Base-by-base conservation (phyloP, 2,113 vertebrate genomes). In the Sitta europaea region DNA sequence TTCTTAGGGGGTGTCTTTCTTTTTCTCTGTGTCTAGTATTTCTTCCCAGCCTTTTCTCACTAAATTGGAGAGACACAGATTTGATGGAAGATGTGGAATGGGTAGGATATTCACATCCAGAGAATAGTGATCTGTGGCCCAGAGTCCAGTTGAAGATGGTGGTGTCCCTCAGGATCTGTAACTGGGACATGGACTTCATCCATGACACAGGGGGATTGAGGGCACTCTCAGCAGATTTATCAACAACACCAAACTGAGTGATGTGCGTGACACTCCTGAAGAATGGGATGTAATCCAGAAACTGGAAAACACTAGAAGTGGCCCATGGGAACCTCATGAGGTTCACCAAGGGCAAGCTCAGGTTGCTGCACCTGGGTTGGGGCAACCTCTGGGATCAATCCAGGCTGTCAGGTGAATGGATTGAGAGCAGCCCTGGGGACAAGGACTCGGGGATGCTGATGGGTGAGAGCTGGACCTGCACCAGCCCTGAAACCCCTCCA, bases 401-500 rank as follows among this genome's bases (percentile, higher is more conserved):
- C 28, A 43, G 51, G 31, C 35, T 86, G 82, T 38, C 43, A 13
- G 14, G 24, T 47, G 48, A 24, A 51, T 15, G 12, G 36, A 11
- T 55, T 28, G 27, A 55, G 71, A 43, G 18, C 67, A 63, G 50
- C 45, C 28, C 8, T 63, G 21, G 4, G 0, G 21, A 40, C 50
- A 58, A 22, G 24, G 29, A 18, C 31, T 13, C 68, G 13, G 4
- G 12, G 22, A 2, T 67, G 3, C 29, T 25, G 36, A 4, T 18
- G 27, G 9, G 11, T 19, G 28, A 47, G 27, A 63, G 25, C 27
- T 57, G n/a, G 29, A 21, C 25, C 5, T 73, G 25, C 23, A 5
- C 20, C 1, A 0, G 16, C 33, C 45, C 61, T 40, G 81, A 43
- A 59, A 3, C 15, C 2, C 1, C 3, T 2, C 14, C 0, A 0